phyloP scores from a whole-genome alignment of 2,797 vertebrate genomes.

The Cynopterus sphinx region DNA sequence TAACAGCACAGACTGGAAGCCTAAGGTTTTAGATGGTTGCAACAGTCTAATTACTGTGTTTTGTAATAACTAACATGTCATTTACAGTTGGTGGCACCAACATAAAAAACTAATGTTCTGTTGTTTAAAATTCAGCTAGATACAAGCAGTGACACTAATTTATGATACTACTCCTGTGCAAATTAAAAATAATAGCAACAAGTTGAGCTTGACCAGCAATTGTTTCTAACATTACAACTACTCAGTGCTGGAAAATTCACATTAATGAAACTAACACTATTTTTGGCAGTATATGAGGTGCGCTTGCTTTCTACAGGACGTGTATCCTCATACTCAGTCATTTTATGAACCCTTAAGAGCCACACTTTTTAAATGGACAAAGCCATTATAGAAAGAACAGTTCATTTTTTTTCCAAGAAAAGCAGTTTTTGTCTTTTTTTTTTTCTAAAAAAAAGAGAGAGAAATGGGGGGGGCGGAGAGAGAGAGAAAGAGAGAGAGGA shows the following conservation, averaged over 20 bases:
- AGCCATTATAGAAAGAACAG: slow-evolving; percentile 93
- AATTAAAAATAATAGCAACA: slow-evolving; percentile 99
- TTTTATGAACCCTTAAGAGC: slow-evolving; percentile 93
- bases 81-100: slow-evolving; percentile 99
- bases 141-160: slow-evolving; percentile 99
- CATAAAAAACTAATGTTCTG: slow-evolving; percentile 90
- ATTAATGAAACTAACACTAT: slow-evolving; percentile 98
- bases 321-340: slow-evolving; percentile 92
- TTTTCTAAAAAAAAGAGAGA: slow-evolving; percentile 84
- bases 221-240: slow-evolving; percentile 99
- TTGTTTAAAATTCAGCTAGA: slow-evolving; percentile 96
- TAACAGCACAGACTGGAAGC: slow-evolving; percentile 97
- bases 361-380: slow-evolving; percentile 92
- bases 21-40: slow-evolving; percentile 92
- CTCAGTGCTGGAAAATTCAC: slow-evolving; percentile 98
- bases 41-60: slow-evolving; percentile 96
- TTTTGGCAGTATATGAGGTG: slow-evolving; percentile 99
- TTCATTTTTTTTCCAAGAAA: slow-evolving; percentile 88
- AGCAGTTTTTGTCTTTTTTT: slow-evolving; percentile 88
- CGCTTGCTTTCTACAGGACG: slow-evolving; percentile 95
- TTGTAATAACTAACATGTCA: slow-evolving; percentile 95
- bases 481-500: slow-evolving; percentile 61
- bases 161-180: slow-evolving; percentile 99
- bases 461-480: slow-evolving; percentile 22
- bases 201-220: slow-evolving; percentile 99